Base-by-base conservation (phyloP, 2,797 vertebrate species). In the Brotula barbata region DNA sequence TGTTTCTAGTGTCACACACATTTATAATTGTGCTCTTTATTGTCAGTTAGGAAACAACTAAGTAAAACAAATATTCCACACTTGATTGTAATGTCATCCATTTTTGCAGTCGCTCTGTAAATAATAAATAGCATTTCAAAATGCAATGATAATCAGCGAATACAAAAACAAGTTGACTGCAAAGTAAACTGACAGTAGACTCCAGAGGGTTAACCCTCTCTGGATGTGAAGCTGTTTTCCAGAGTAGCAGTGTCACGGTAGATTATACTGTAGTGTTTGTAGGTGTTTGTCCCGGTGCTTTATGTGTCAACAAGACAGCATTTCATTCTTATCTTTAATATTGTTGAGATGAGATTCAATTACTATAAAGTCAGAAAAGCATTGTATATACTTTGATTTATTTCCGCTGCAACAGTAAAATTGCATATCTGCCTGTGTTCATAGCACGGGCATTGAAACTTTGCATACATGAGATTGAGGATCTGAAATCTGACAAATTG, bases 291-390 rank as follows among this genome's bases (percentile, higher is more conserved):
- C 64, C 53, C 25, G 64, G 61, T 71, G 61, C 61, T 67, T 50
- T 61, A 58, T 34, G 19, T 56, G 58, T 60, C 48, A 48, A 37
- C 50, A 57, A 54, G 52, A 71, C 36, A 77, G 74, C 74, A 77
- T 81, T 82, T 84, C 36, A 42, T 71, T 67, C 40, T 25, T 37
- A 5, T 36, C 0, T 7, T 62, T 46, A 5, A 13, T 54, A 13
- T 37, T 44, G 21, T 67, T 54, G 36, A 43, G 50, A 73, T 68
- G 43, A 77, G 75, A 71, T 69, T 71, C 7, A 66, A 73, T 44
- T n/a, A 25, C 25, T 28, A 4, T 28, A 4, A 28, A 28, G 43
- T 39, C 12, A 47, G 21, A 42, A 1, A 14, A 58, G 44, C 7
- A 39, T 47, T 6, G 0, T 45, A 45, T 22, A 40, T n/a, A 31